Base-by-base conservation (phyloP, 2,888 invertebrate species). In the Actias luna region DNA sequence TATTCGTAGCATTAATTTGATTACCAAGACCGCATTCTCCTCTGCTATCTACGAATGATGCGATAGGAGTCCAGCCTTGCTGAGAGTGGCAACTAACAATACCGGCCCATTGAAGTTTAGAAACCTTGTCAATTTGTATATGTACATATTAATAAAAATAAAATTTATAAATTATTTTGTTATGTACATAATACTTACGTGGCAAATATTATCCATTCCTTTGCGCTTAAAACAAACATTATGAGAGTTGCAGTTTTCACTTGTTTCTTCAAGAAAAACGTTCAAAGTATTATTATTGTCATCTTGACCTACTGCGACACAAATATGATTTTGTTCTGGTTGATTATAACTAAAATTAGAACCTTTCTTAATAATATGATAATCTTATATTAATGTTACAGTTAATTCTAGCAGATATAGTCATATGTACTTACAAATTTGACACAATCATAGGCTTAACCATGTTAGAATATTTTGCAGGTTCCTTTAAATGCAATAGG, bases 41-140 rank as follows among this genome's bases (percentile, higher is more conserved):
- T 70, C 92, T 86, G 52, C 91, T 88, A 63, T 94, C 94, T 16
- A 93, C 87, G 74, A 95, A 96, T 10, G 95, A 89, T 0, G 96
- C 95, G 5, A 94, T 93, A 0, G 96, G 96, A 79, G 95, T 95
- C 96, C 96, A 97, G 25, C 95, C 95, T 36, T 83, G 84, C 7
- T 90, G 87, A 12, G 94, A 92, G 55, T 94, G 94, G 74, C 97
- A 97, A 50, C 94, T 94, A 18, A 97, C 93, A 25, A 94, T 93
- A 35, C 96, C 96, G 67, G 94, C 94, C 95, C 95, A 96, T 36
- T 88, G 80, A 1, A 76, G 80, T 50, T 70, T 68, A 7, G 81
- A 66, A 2, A 39, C 59, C 5, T 65, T 64, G 35, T 75, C 82
- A 70, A 64, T 69, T 88, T 81, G 64, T 50, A 69, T 71, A 61